Evolutionary conservation across 2,888 invertebrate genomes (phyloP).

Genomic region (Galeruca laticollis): DNA sequence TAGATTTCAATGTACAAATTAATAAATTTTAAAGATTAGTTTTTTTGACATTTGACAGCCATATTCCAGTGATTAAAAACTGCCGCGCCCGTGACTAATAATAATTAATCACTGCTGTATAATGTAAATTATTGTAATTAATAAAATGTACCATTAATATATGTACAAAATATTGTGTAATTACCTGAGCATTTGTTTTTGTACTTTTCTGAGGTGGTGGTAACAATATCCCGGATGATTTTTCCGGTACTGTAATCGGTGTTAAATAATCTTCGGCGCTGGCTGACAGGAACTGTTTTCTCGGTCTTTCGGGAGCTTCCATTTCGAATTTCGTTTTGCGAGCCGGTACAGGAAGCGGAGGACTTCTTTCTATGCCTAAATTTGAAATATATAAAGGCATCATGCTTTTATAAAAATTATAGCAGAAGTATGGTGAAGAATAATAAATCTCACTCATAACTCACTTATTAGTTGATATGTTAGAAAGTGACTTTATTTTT

Average conservation of each 20-base stretch:
- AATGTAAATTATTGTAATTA: too few species aligned
- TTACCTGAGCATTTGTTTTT: constrained; percentile 43
- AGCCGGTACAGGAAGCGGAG: constrained; percentile 74
- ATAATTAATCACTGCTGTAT: too few species aligned
- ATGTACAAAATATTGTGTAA: constrained; percentile 16
- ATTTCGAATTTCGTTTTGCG: constrained; percentile 69
- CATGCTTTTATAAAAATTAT: neutral
- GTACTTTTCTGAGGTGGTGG: constrained; percentile 68
- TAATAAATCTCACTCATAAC: neutral
- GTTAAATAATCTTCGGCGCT: constrained; percentile 74
- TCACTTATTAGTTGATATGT: too few species aligned
- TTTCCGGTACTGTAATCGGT: constrained; percentile 66
- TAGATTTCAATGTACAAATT: too few species aligned
- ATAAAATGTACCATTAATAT: too few species aligned
- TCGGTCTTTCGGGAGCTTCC: constrained; percentile 66
- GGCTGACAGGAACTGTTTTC: constrained; percentile 57
- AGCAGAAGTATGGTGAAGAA: neutral
- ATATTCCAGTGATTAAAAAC: too few species aligned
- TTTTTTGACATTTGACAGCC: too few species aligned
- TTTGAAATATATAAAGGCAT: neutral
- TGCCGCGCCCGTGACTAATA: too few species aligned
- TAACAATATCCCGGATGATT: constrained; percentile 62
- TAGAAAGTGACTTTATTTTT: too few species aligned
- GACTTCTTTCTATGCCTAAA: constrained; percentile 63
- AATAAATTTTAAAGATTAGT: too few species aligned